Evolutionary conservation across 2,113 vertebrate species (phyloP), one percentile per base, ranked within the genome.

Genomic region (Galbula dea): DNA sequence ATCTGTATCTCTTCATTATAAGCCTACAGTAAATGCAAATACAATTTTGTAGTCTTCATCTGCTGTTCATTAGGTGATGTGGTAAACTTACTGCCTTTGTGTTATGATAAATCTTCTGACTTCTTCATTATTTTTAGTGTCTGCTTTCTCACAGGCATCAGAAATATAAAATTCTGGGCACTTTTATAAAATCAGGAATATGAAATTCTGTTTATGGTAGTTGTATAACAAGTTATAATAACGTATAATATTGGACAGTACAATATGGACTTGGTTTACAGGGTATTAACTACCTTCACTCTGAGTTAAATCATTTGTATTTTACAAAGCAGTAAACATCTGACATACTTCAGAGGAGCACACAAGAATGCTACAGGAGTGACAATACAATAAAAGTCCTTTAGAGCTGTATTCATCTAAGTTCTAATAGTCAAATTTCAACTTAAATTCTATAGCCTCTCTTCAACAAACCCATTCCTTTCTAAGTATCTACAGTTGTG

Each of bases 211-310:
- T 59, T 78, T 75, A 63, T 80, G 23, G 58, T 79, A 79, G 49
- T 34, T 83, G n/a, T 67, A 59, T 62, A 57, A 79, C 61, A 86
- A 96, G 93, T 96, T 95, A 90, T 77, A 69, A 57, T 86, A 89
- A 49, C 72, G 54, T 41, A 7, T 51, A 43, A 9, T 37, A 26
- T 37, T 66, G 46, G 39, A 51, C 37, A 89, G 72, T 49, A 19
- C 85, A 89, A 87, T 54, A 92, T 7, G 68, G 37, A 58, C 59
- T 22, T 61, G 84, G 36, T 46, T 94, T 89, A 41, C 43, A 48
- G 37, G 22, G 43, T 81, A 91, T 74, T 90, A 96, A 89, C 72
- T 34, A 68, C 57, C 36, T 80, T 90, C 95, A 82, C 51, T 85
- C 15, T 90, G 61, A 82, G 58, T 71, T 92, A 92, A 88, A 93